Evolutionary conservation across 2,113 vertebrate species (phyloP), one percentile per base, ranked within the genome.

Genomic region (Seriola aureovittata): DNA sequence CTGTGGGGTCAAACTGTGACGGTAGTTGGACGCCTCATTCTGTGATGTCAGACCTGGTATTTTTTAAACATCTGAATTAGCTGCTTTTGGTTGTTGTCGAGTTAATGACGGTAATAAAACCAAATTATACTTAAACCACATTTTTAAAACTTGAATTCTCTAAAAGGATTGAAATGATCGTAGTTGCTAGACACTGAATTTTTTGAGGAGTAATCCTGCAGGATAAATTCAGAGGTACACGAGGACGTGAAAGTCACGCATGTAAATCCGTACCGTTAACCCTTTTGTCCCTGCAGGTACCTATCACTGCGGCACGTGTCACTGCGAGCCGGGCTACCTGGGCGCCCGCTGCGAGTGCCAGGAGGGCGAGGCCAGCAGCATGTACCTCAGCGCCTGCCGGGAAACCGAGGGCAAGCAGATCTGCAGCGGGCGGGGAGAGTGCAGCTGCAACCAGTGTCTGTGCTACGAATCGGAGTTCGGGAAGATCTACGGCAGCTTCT

Each of bases 391-490:
- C 44, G 94, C 96, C 93, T 99, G 97, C 92, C 94, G 97, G 0
- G 97, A 98, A 79, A 96, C 97, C 0, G 97, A 99, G 78, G 97
- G 97, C 80, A 98, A 97, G 83, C 97, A 98, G 23, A 76, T 97
- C 55, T 99, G 98, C 95, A 99, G 97, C 0, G 98, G 98, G 3
- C 94, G 98, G 0, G 98, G 98, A 0, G 96, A 99, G 70, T 99
- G 98, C 95, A 97, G 96, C 95, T 99, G 98, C 91, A 98, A 96
- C 95, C 97, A 97, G 93, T 99, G 98, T 50, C 94, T 97, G 71
- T 99, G 98, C 94, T 97, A 96, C 0, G 96, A 98, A 91, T 99
- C 98, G 0, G 98, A 99, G 93, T 99, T 99, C 0, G 98, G 98
- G 10, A 97, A 97, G 94, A 98, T 99, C 92, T 99, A 99, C 0